Evolutionary conservation across 2,888 invertebrate species (phyloP), one percentile per base, ranked within the genome.

Genomic region (Cephus nigrinus): DNA sequence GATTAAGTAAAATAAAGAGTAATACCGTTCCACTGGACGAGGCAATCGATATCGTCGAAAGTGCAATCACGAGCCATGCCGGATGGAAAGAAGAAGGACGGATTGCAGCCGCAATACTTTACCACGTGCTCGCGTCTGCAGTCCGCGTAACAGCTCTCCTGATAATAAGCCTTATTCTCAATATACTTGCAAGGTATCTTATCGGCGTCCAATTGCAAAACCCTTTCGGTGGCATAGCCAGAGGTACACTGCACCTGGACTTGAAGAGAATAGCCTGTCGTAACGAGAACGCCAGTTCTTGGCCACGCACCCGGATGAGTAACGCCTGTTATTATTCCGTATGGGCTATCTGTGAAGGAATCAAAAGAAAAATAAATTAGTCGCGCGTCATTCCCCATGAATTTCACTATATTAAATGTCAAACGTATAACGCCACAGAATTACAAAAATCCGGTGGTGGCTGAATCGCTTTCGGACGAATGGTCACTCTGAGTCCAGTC

Each of bases 51-150:
- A 30, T 88, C 89, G 55, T 82, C 76, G 0, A 86, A 79, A 71
- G 83, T 84, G 81, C 90, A 90, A 3, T 83, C 84, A 31, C 83
- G 83, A 12, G 31, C 33, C 12, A 75, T 30, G 69, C 83, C 79
- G 33, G 79, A 33, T 11, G 84, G 84, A 30, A 84, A 84, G 30
- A 83, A 33, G 80, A 90, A 90, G 75, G 88, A 87, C 0, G 89
- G 88, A 31, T 86, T 85, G 79, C 90, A 90, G 76, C 86, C 86
- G 80, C 90, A 90, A 36, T 84, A 84, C 55, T 85, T 75, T 36
- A 84, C 75, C 23, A 84, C 81, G 80, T 88, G 82, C 33, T 84
- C 76, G 75, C 84, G 84, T 74, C 85, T 87, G 81, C 90, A 90
- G 55, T 85, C 82, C 4, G 85, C 81, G 33, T 85, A 79, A 79